Base-by-base conservation (phyloP, 2,113 vertebrate genomes). In the Meles meles region DNA sequence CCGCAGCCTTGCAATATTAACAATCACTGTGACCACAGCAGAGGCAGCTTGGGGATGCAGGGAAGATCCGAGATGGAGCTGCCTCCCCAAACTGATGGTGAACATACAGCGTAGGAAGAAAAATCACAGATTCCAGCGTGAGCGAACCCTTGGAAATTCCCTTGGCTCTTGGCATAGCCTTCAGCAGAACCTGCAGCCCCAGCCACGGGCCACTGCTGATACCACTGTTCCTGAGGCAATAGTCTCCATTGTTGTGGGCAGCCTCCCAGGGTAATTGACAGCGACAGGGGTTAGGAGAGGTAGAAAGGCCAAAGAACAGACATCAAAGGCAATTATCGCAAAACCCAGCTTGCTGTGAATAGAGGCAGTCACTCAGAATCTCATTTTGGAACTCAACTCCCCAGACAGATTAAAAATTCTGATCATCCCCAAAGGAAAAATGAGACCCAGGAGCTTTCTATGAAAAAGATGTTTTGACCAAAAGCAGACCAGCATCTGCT, bases 231-330 rank as follows among this genome's bases (percentile, higher is more conserved):
- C 94, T 93, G 85, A 98, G 97, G 95, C 86, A 84, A 77, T 94
- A 81, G 80, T 71, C 93, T 69, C 80, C 96, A 72, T 93, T 92
- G 93, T 93, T 18, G 65, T 13, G 72, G 90, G 92, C 14, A 52
- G 82, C 95, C 90, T 96, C 92, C 79, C 90, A 6, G 72, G 39
- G 92, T 97, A 97, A 97, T 76, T 90, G 96, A 96, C 95, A 96
- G 88, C 0, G 0, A 93, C 84, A 77, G 89, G 86, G 90, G 90
- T 94, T 88, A 86, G 34, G 82, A 18, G 18, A 23, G 81, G 39
- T 92, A 90, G 72, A 95, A 77, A 96, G 76, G 69, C 92, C 59
- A 79, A 34, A n/a, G 81, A 93, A 90, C 80, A 65, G 95, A 97
- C 93, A 88, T 97, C 79, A 92, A 96, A 98, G 95, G 55, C 85